Evolutionary conservation across 2,888 invertebrate genomes (phyloP), one percentile per base, ranked within the genome.

Genomic region (Caenorhabditis sp.): DNA sequence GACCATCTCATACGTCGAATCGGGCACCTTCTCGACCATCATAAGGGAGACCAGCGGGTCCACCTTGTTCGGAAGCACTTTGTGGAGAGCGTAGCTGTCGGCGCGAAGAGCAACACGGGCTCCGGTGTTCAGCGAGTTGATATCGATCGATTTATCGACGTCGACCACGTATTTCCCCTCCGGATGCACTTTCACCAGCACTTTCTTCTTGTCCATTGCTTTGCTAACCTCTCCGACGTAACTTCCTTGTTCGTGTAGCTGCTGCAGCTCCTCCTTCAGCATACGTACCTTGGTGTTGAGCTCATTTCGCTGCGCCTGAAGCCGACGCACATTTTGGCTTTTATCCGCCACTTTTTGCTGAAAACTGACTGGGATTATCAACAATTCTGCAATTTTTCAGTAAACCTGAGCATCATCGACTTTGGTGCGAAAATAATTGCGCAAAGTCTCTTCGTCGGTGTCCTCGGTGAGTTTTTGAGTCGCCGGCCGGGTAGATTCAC

Each of bases 11-110:
- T 99, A 99, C 0, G 99, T 99, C 0, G 98, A 98, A 90, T 99
- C 99, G 0, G 99, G 99, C 2, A 99, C 99, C 90, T 99, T 99
- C 90, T 99, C 99, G 0, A 99, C 99, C 99, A 99, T 99, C 99
- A 99, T 99, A 76, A 99, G 93, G 0, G 97, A 97, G 0, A 99
- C 99, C 71, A 99, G 91, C 0, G 99, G 99, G 92, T 99, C 99
- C 1, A 99, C 93, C 92, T 99, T 99, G 90, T 98, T 99, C 0
- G 99, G 99, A 24, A 99, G 91, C 84, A 99, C 96, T 92, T 99
- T 99, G 90, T 99, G 99, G 37, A 99, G 92, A 0, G 97, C 96
- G 89, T 99, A 99, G 90, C 96, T 96, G 90, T 99, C 99, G 89
- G 99, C 99, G 62, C 98, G 93, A 32, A 99, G 92, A 6, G 99